These are phyloP conservation scores for Rhynchotus rufescens DNA, from an alignment of 2,797 vertebrate genomes.

Conservation along the genomic window DNA sequence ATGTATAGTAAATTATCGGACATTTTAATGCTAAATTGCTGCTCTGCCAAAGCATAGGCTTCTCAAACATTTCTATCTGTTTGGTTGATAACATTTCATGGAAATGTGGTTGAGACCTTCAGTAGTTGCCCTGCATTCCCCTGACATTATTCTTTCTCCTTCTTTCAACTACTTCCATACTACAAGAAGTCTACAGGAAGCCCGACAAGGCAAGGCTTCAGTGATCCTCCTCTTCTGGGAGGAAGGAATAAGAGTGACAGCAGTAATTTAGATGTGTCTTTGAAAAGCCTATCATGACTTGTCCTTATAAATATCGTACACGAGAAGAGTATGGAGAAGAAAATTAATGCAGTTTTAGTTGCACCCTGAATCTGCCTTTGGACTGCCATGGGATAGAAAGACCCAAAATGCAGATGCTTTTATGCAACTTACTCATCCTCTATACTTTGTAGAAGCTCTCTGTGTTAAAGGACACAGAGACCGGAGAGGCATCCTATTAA, in stretches of 20 bases:
- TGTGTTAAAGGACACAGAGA: neutral
- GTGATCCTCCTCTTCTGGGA: neutral
- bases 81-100: constrained; percentile 7
- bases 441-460: neutral
- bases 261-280: neutral
- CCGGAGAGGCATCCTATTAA: neutral
- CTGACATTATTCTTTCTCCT: constrained; percentile 4
- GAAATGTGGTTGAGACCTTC: neutral
- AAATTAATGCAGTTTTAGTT: neutral
- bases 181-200: neutral
- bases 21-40: neutral
- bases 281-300: neutral
- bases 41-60: neutral
- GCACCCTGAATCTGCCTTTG: neutral
- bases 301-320: neutral
- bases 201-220: neutral
- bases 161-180: neutral
- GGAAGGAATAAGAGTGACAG: neutral
- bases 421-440: neutral
- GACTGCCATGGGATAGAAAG: neutral
- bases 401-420: neutral
- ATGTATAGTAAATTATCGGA: neutral
- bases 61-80: neutral
- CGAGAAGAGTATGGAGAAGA: neutral
- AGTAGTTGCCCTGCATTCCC: neutral